phyloP scores from a whole-genome alignment of 2,797 vertebrate genomes.

The Enteromius paludinosus region DNA sequence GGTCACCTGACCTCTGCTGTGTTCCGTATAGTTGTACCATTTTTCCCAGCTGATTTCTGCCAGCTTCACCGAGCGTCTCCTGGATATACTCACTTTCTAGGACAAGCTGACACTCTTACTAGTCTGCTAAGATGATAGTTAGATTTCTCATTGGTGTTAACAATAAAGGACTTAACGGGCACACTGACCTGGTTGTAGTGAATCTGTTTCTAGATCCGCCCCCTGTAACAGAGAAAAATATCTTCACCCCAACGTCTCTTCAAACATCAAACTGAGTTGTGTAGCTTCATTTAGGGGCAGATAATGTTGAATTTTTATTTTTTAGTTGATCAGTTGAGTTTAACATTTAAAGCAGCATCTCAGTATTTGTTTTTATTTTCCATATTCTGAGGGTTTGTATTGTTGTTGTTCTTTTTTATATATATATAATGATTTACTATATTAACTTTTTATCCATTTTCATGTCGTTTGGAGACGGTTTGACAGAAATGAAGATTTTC shows the following conservation, averaged over 20 bases:
- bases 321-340: constrained; percentile 59
- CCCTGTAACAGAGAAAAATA: constrained; percentile 53
- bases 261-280: constrained; percentile 35
- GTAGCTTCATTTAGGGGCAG: constrained; percentile 42
- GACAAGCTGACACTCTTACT: constrained; percentile 74
- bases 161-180: constrained; percentile 77
- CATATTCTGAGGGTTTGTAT: constrained; percentile 80
- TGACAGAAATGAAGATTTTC: constrained; percentile 67
- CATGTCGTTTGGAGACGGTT: constrained; percentile 69
- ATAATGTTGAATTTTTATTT: constrained; percentile 46
- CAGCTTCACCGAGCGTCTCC: constrained; percentile 69
- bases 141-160: constrained; percentile 80
- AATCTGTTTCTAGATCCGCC: constrained; percentile 66
- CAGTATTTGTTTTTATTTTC: constrained; percentile 72
- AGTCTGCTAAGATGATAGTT: constrained; percentile 77
- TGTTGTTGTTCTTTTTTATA: constrained; percentile 76
- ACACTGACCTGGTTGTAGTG: constrained; percentile 70
- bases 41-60: constrained; percentile 65
- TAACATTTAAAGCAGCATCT: constrained; percentile 68
- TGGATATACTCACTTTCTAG: constrained; percentile 71
- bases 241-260: constrained; percentile 26
- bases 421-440: constrained; percentile 75
- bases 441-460: constrained; percentile 79
- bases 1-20: constrained; percentile 55
- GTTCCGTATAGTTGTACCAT: constrained; percentile 62